Base-by-base conservation (phyloP, 2,113 vertebrate genomes). In the Arothron firmamentum region DNA sequence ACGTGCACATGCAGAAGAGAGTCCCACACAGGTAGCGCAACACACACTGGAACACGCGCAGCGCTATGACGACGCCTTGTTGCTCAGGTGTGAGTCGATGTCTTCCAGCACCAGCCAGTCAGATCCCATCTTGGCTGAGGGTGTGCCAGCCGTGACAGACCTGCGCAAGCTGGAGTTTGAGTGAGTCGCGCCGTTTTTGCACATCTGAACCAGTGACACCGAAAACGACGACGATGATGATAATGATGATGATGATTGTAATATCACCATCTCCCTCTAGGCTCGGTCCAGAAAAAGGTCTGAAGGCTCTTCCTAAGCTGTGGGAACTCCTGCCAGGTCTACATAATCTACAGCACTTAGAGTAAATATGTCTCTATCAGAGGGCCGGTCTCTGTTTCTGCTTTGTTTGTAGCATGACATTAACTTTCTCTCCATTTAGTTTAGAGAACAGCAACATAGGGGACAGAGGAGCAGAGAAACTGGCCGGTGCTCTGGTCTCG, bases 361-460 rank as follows among this genome's bases (percentile, higher is more conserved):
- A 96, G 94, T 96, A 83, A 92, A 90, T 87, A 61, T 3, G 47
- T 6, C 18, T 53, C 31, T 18, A 50, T 38, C 13, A 21, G 2
- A 47, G 1, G 1, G 4, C 18, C 6, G 3, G 16, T 21, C 0
- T 0, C 1, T 25, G 6, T 48, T 16, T 65, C 6, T 50, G 6
- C 56, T 19, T 16, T 25, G 16, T 16, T 34, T 59, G 18, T 47
- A 13, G 16, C 42, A 17, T 16, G n/a, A 16, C 7, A 6, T 17
- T 16, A 47, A 16, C n/a, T 16, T 47, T 41, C 5, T 62, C 34
- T 25, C 48, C 31, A 38, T 78, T 52, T 76, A 99, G 96, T 82
- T 86, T 99, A 13, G 94, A 98, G 73, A 92, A 94, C 61, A 95
- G 94, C 75, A 92, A 91, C 77, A 91, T 99, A 0, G 94, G 93